phyloP scores from a whole-genome alignment of 2,888 invertebrate species.

The Scrobipalpa atriplicella region DNA sequence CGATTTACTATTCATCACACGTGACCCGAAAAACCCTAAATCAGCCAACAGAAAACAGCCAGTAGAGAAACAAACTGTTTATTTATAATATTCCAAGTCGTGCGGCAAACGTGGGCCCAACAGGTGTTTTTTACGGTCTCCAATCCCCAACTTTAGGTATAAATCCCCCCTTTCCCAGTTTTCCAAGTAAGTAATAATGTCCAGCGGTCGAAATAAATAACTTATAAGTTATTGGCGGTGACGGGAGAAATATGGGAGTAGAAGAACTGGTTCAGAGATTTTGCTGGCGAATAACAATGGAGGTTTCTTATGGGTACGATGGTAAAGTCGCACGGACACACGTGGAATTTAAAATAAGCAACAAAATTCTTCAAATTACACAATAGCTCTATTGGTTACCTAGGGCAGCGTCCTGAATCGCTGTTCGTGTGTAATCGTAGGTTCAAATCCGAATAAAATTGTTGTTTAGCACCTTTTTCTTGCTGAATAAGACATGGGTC shows the following conservation, averaged over 20 bases:
- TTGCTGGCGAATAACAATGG: slow-evolving; percentile 13
- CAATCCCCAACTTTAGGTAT: slow-evolving; percentile 39
- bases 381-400: no score
- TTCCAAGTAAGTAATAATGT: slow-evolving; percentile 35
- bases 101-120: slow-evolving; percentile 29
- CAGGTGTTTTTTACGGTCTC: slow-evolving; percentile 46
- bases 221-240: slow-evolving; percentile 30
- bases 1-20: not conserved
- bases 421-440: no score
- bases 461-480: no score
- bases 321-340: no score
- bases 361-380: no score
- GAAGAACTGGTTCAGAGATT: not conserved
- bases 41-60: not conserved
- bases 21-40: slow-evolving; percentile 6
- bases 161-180: slow-evolving; percentile 39
- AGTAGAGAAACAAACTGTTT: slow-evolving; percentile 39
- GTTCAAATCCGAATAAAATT: no score
- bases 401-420: no score
- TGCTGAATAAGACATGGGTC: no score
- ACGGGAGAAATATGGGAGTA: slow-evolving; percentile 4
- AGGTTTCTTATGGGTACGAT: not conserved
- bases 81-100: slow-evolving; percentile 44
- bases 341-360: no score
- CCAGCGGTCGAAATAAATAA: slow-evolving; percentile 28